A percentile compares a stretch with the other conserved stretches of the same genome.
phyloP scores from a whole-genome alignment of 2,113 vertebrate genomes.

The Tetraodon nigroviridis region DNA sequence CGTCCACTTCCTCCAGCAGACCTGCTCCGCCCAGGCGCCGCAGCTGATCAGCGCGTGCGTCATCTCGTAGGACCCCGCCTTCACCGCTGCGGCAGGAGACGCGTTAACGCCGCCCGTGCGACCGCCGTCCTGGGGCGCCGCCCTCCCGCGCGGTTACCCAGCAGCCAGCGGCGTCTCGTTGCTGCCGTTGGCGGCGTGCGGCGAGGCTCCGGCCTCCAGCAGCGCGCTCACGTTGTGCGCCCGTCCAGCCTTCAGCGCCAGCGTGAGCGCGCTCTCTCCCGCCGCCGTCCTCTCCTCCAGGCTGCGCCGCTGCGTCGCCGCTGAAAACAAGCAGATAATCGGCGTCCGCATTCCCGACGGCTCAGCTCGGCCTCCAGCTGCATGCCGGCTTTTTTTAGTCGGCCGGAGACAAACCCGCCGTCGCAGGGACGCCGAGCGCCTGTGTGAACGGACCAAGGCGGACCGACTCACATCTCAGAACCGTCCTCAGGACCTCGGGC shows the following conservation, averaged over 20 bases:
- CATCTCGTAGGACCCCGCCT: conserved; percentile 71
- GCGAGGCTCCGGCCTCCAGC: conserved; percentile 75
- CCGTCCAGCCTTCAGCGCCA: conserved; percentile 73
- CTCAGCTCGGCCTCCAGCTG: neutral
- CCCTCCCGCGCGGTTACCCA: conserved; percentile 67
- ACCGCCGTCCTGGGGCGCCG: too few species aligned
- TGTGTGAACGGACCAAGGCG: too few species aligned
- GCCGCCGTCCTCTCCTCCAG: conserved; percentile 82
- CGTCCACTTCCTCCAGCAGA: conserved; percentile 75
- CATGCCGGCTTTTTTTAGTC: neutral
- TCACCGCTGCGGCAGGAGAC: conserved; percentile 65
- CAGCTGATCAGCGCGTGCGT: conserved; percentile 69
- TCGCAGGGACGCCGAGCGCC: too few species aligned
- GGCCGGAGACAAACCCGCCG: too few species aligned
- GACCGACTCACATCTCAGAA: conserved; percentile 70
- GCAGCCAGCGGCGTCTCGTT: conserved; percentile 80
- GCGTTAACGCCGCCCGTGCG: too few species aligned
- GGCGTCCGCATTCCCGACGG: neutral
- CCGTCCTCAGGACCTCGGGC: conserved; percentile 76
- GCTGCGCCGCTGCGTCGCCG: conserved; percentile 70
- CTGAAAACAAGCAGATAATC: conserved; percentile 20
- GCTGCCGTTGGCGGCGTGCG: conserved; percentile 76
- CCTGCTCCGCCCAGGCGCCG: conserved; percentile 75
- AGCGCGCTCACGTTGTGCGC: conserved; percentile 73
- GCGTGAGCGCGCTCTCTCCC: conserved; percentile 80